Conservation (phyloP, 2,888 invertebrate species). For the Platycheirus rosarum region DNA sequence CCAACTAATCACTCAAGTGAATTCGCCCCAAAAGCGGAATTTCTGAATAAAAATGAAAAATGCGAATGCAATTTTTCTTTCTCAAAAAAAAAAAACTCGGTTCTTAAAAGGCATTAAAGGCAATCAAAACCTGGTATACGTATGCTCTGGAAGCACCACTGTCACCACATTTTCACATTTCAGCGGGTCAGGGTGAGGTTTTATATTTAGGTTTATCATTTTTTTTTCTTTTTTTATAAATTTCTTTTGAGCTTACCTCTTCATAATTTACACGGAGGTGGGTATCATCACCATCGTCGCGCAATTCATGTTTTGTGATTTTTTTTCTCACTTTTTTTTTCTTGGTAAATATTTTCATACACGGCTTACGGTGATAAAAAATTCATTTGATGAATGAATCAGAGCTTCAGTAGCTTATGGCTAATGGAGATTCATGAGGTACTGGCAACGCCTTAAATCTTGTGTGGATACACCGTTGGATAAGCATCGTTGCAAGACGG, state of each 20-base stretch:
- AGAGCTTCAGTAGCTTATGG: constrained; percentile 35
- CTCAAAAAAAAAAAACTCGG: constrained; percentile 45
- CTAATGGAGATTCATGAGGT: constrained; percentile 28
- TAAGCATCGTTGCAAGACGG: constrained; percentile 30
- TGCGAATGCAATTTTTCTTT: constrained; percentile 53
- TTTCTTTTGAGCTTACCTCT: constrained; percentile 48
- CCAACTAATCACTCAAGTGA: constrained; percentile 71
- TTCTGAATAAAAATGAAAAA: neutral
- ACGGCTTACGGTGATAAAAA: constrained; percentile 51
- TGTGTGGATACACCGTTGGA: neutral
- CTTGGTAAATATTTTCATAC: constrained; percentile 50
- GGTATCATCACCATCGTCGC: constrained; percentile 31
- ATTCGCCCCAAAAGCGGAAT: constrained; percentile 66
- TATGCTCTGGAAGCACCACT: neutral
- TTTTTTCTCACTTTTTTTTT: constrained; percentile 10
- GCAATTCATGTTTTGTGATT: constrained; percentile 50
- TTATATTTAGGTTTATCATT: constrained; percentile 38
- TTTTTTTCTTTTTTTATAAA: constrained; percentile 30
- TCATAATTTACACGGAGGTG: constrained; percentile 21
- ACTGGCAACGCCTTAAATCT: constrained; percentile 21
- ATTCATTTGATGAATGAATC: constrained; percentile 70
- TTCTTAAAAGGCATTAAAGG: constrained; percentile 54
- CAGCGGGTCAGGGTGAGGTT: constrained; percentile 68
- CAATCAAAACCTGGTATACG: constrained; percentile 53
- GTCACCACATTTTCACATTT: constrained; percentile 39